Evolutionary conservation across 30 jellyfish, hydroid and myxozoan species (phyloP).

Genomic region (Aurelia coerulea): DNA sequence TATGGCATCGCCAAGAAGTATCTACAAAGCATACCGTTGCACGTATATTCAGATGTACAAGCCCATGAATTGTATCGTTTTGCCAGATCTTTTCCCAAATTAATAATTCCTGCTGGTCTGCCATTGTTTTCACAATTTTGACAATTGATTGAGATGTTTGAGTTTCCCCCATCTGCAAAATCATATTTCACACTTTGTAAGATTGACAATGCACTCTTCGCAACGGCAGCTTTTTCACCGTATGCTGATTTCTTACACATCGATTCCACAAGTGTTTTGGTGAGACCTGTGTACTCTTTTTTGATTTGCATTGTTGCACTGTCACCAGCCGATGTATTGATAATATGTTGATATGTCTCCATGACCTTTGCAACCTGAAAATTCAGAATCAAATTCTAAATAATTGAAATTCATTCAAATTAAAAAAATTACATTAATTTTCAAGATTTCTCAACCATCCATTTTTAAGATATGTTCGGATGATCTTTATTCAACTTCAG

Average conservation of each 20-base stretch:
- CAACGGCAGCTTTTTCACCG: constrained; percentile 59
- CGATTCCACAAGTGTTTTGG: constrained; percentile 36
- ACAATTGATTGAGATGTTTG: constrained; percentile 33
- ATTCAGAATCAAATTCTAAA: not conserved
- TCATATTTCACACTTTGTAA: constrained; percentile 65
- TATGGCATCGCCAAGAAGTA: no score
- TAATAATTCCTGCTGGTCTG: constrained; percentile 10
- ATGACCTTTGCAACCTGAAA: constrained; percentile 57
- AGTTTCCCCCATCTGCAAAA: constrained; percentile 30
- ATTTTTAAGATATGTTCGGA: no score
- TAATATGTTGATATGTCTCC: constrained; percentile 58
- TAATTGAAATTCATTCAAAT: no score
- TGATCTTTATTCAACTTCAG: no score
- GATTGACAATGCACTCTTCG: constrained; percentile 38
- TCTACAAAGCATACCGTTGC: constrained; percentile 63
- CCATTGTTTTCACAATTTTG: constrained; percentile 24
- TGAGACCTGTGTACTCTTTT: constrained; percentile 57
- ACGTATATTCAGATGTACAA: constrained; percentile 65
- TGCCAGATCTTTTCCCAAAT: constrained; percentile 47
- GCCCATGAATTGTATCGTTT: constrained; percentile 54
- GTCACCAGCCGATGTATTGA: constrained; percentile 46
- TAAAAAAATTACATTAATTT: no score
- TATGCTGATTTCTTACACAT: constrained; percentile 71
- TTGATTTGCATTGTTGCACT: constrained; percentile 65
- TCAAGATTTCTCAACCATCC: no score